Base-by-base conservation (phyloP, 2,888 invertebrate species). In the Alitta virens region DNA sequence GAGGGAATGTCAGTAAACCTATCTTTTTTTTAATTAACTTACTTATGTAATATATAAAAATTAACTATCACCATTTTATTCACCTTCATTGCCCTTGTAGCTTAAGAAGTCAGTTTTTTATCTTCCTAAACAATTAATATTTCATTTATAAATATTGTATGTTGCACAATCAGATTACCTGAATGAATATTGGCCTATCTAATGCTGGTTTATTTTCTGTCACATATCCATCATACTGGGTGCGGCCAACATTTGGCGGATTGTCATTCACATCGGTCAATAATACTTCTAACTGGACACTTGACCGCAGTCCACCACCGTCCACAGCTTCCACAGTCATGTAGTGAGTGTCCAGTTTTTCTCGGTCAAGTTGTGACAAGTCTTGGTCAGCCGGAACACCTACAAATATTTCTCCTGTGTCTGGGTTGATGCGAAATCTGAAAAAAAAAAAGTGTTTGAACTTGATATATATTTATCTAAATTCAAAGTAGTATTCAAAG, bases 311-410 rank as follows among this genome's bases (percentile, higher is more conserved):
- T 0, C 89, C 90, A 0, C 92, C 92, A 0, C 91, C 91, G 76
- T 94, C 93, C 66, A 86, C 87, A 0, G 92, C 93, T 66, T 90
- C 89, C 58, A 91, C 85, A 0, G 90, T 91, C 62, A 93, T 80
- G 63, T 90, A 90, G 69, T 90, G 93, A 63, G 89, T 89, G 71
- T 89, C 89, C 71, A 91, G 90, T 14, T 86, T 86, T 77, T 94
- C 93, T 74, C 90, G 90, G 76, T 94, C 91, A 52, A 93, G 80
- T 59, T 67, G n/a, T 56, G 53, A 46, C 60, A 61, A 40, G 56
- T 73, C 74, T 60, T 76, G 75, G 25, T 74, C 68, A 0, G 85
- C 64, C 14, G 58, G 63, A 21, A 71, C 74, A 12, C 62, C 85
- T 0, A 91, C 87, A 63, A 85, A 88, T 9, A 92, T 78, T 5